Conservation (phyloP, 2,888 invertebrate genomes). For the Furcula furcula region DNA sequence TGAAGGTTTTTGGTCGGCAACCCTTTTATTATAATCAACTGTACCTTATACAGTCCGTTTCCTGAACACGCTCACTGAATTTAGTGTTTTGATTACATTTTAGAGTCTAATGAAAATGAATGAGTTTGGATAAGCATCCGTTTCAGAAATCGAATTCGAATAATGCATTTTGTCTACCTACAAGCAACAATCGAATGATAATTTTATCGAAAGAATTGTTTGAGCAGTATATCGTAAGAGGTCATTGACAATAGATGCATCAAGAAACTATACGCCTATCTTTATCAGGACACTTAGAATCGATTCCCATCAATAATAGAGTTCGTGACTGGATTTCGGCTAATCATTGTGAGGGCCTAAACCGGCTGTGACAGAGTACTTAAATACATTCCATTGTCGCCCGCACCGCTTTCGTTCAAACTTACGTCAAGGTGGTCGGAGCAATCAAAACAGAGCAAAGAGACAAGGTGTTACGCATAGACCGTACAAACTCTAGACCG, state of each 20-base stretch:
- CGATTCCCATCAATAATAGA: constrained; percentile 40
- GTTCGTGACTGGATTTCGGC: constrained; percentile 50
- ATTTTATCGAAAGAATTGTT: too few relatives aligned
- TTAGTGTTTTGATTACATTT: constrained; percentile 44
- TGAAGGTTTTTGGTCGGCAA: constrained; percentile 38
- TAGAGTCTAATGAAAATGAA: constrained; percentile 46
- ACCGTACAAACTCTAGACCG: constrained; percentile 15
- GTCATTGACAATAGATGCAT: constrained; percentile 21
- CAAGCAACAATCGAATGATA: constrained; percentile 22
- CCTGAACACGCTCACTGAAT: constrained; percentile 34
- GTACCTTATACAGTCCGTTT: constrained; percentile 43
- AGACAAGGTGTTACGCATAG: constrained; percentile 21
- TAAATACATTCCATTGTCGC: constrained; percentile 45
- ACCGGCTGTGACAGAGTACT: constrained; percentile 45
- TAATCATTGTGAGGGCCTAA: constrained; percentile 49
- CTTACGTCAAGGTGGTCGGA: constrained; percentile 28
- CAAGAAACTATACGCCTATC: constrained; percentile 13
- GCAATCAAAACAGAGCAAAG: constrained; percentile 32
- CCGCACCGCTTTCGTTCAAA: constrained; percentile 16
- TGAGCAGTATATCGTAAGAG: constrained; percentile 1
- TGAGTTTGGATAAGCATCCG: constrained; percentile 36
- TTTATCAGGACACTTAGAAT: constrained; percentile 14
- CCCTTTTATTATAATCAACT: constrained; percentile 39
- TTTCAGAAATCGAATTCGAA: constrained; percentile 27
- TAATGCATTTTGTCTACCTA: constrained; percentile 30